Evolutionary conservation across 2,888 invertebrate genomes (phyloP).

Genomic region (Melikaiella ostensackeni): DNA sequence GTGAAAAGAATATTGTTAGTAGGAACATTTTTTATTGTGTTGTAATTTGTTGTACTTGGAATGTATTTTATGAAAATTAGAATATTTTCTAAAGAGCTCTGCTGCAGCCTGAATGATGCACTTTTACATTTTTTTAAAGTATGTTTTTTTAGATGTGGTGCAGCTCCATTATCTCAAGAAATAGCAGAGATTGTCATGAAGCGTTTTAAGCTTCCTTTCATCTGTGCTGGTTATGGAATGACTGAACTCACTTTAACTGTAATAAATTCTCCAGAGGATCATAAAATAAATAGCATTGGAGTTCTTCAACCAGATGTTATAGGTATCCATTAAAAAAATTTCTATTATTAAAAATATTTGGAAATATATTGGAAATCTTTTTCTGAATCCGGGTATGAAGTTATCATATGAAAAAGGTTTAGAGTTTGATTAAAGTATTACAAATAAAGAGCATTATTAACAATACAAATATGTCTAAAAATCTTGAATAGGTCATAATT

Average conservation of each 20-base stretch:
- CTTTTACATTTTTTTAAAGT: background rate
- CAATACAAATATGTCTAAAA: no score
- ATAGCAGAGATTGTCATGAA: constrained; percentile 82
- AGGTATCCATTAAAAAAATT: constrained; percentile 73
- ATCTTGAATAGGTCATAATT: no score
- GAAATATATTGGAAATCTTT: background rate
- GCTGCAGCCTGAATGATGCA: no score
- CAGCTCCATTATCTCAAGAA: constrained; percentile 88
- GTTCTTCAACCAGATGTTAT: constrained; percentile 82
- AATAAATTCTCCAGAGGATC: constrained; percentile 74
- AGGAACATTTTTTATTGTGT: constrained; percentile 77
- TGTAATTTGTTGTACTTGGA: no score
- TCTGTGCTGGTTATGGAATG: constrained; percentile 85
- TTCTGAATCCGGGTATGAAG: no score
- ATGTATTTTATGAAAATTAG: no score
- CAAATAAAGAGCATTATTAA: background rate
- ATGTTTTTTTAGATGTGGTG: constrained; percentile 80
- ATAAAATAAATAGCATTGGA: constrained; percentile 80
- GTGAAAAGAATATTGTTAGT: constrained; percentile 81
- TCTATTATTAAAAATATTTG: background rate
- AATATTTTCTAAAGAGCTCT: no score
- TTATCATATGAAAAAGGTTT: background rate
- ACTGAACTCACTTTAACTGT: constrained; percentile 87
- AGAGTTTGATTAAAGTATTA: background rate
- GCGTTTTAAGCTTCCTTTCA: constrained; percentile 79